Conservation (phyloP, 2,888 invertebrate species). For the Piscicola geometra region DNA sequence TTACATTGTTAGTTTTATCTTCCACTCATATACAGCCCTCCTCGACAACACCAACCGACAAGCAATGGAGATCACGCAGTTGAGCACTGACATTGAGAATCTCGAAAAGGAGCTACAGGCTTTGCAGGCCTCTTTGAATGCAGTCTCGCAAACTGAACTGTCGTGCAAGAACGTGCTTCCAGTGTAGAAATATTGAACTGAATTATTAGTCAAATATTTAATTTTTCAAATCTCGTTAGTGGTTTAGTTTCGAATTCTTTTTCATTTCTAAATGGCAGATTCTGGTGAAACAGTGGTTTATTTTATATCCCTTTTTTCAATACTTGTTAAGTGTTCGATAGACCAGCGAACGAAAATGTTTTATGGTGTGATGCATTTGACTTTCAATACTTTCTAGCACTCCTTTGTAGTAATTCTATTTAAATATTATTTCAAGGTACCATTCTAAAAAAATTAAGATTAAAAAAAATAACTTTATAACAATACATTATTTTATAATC, state of each 20-base stretch:
- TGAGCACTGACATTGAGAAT: constrained; percentile 17
- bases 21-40: too few relatives aligned
- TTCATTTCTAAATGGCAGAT: too few relatives aligned
- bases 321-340: too few relatives aligned
- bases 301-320: too few relatives aligned
- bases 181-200: too few relatives aligned
- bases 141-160: background rate
- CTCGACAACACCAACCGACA: constrained; percentile 4
- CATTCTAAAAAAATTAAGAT: background rate
- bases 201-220: too few relatives aligned
- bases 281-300: too few relatives aligned
- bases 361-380: too few relatives aligned
- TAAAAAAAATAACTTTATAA: background rate
- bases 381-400: too few relatives aligned
- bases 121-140: background rate
- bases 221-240: background rate
- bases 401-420: too few relatives aligned
- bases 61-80: background rate
- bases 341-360: too few relatives aligned
- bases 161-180: constrained; percentile 7
- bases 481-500: background rate
- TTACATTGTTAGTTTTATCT: too few relatives aligned
- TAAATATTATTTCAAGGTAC: background rate
- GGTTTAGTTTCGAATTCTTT: background rate
- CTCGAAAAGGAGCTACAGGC: constrained; percentile 20